Conservation (phyloP, 2,888 invertebrate genomes). For the Eupithecia abbreviata region DNA sequence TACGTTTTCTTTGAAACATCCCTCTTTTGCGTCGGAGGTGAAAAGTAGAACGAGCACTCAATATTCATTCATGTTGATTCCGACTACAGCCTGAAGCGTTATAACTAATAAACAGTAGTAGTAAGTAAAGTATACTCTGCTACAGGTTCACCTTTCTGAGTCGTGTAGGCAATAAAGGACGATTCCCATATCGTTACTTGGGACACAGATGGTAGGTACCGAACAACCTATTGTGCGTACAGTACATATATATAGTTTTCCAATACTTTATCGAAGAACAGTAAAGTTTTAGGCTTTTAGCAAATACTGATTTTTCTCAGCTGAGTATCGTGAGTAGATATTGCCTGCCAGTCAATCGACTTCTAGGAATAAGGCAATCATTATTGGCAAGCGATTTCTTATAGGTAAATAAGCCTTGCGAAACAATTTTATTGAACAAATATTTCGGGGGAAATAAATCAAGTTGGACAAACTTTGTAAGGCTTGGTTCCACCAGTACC, state of each 20-base stretch:
- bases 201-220: background rate
- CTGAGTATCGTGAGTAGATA: background rate
- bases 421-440: background rate
- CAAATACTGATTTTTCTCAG: background rate
- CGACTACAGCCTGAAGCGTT: too few relatives aligned
- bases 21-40: background rate
- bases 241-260: background rate
- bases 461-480: background rate
- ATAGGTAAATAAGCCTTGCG: background rate
- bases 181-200: background rate
- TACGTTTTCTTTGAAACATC: background rate
- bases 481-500: background rate
- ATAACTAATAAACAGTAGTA: too few relatives aligned
- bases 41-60: background rate
- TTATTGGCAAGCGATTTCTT: background rate
- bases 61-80: background rate
- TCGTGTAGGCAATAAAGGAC: background rate
- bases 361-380: background rate
- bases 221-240: background rate
- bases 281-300: background rate
- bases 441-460: background rate
- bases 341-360: background rate
- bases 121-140: too few relatives aligned
- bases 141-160: background rate
- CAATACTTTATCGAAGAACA: background rate